Evolutionary conservation across 1,140 invertebrate species (phyloP).

Genomic region (Philopotamus ludificatus): DNA sequence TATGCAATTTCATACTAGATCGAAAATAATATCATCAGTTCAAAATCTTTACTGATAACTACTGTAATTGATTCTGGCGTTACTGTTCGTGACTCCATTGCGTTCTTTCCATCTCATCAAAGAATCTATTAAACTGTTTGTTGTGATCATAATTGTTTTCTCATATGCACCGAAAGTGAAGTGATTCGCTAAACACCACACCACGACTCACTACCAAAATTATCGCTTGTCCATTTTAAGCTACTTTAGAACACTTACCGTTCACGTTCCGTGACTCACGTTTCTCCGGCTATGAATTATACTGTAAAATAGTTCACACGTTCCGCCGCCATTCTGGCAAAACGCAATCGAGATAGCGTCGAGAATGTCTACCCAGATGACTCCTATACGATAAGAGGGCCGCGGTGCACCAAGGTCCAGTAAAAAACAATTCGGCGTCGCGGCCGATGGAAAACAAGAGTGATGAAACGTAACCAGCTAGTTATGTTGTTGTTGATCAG

Average conservation of each 20-base stretch:
- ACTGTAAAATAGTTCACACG: not conserved
- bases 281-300: not conserved
- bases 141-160: not conserved
- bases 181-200: not conserved
- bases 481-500: not conserved
- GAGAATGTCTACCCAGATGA: not conserved
- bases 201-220: not conserved
- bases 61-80: no score
- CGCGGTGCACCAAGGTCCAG: not conserved
- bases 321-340: not conserved
- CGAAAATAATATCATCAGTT: no score
- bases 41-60: no score
- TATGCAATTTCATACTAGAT: no score
- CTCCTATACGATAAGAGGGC: not conserved
- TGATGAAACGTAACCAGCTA: conserved; percentile 2
- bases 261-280: not conserved
- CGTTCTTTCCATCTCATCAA: no score
- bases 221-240: not conserved
- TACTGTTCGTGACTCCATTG: no score
- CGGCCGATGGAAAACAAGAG: conserved; percentile 9
- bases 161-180: not conserved
- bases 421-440: not conserved
- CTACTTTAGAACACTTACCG: not conserved
- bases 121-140: conserved; percentile 1
- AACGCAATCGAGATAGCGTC: no score